Evolutionary conservation across 1,140 invertebrate species (phyloP).

Genomic region (Notospermus geniculatus): DNA sequence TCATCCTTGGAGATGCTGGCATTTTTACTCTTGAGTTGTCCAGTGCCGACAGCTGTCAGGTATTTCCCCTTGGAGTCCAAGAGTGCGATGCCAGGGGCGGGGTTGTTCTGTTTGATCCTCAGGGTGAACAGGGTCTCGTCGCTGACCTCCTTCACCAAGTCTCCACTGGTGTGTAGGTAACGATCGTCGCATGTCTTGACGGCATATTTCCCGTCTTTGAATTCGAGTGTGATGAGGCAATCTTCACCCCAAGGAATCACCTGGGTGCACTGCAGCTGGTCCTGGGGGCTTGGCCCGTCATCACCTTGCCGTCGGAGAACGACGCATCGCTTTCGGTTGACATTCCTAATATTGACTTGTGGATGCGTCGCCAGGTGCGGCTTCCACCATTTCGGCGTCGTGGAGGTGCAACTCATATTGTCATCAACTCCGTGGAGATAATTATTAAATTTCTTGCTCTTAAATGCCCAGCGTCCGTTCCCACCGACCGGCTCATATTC

Average conservation of each 20-base stretch:
- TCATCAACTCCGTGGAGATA: slow-evolving; percentile 88
- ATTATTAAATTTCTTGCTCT: slow-evolving; percentile 84
- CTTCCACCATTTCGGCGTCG: slow-evolving; percentile 89
- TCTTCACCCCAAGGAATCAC: slow-evolving; percentile 97
- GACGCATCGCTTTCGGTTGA: slow-evolving; percentile 91
- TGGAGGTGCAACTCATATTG: slow-evolving; percentile 89
- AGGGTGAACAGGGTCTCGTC: slow-evolving; percentile 86
- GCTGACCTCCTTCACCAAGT: slow-evolving; percentile 70
- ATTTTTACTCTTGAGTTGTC: slow-evolving; percentile 87
- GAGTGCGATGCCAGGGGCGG: slow-evolving; percentile 39
- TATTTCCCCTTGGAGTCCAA: slow-evolving; percentile 75
- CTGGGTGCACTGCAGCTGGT: slow-evolving; percentile 84
- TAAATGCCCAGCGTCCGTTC: slow-evolving; percentile 87
- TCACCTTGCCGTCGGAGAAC: slow-evolving; percentile 66
- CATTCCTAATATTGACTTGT: slow-evolving; percentile 84
- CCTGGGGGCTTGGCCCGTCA: slow-evolving; percentile 70
- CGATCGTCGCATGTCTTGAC: slow-evolving; percentile 96
- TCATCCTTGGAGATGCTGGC: slow-evolving; percentile 92
- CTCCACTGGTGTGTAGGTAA: slow-evolving; percentile 76
- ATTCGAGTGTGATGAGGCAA: slow-evolving; percentile 91
- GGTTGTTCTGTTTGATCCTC: slow-evolving; percentile 77
- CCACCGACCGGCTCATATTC: slow-evolving; percentile 63
- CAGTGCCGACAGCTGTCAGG: slow-evolving; percentile 91
- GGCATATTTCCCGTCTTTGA: slow-evolving; percentile 88
- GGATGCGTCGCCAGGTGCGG: slow-evolving; percentile 92